Percentiles rank a stretch among this genome's conserved stretches.
Conservation (phyloP, 1,140 invertebrate species). For the Dendroctonus ponderosae region DNA sequence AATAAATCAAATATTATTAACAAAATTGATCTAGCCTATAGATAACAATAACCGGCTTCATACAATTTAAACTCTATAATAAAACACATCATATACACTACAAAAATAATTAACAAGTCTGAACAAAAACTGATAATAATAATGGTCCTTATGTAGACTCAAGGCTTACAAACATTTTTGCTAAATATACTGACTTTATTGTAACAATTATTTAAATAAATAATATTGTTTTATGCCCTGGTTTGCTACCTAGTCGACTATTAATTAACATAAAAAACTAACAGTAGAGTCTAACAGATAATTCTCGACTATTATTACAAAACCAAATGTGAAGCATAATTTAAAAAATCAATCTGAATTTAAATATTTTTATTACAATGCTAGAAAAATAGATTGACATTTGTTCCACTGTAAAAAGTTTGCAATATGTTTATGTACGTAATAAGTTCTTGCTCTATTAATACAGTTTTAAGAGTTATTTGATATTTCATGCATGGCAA, state of each 20-base stretch:
- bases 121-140: neutral
- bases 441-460: no score
- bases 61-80: neutral
- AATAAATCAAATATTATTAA: conserved; percentile 1
- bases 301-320: no score
- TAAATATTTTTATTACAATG: neutral
- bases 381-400: neutral
- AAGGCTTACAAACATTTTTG: neutral
- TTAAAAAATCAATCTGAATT: no score
- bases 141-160: conserved; percentile 2
- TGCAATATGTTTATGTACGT: no score
- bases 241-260: conserved; percentile 15
- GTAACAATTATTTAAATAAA: conserved; percentile 15
- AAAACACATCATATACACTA: conserved; percentile 2
- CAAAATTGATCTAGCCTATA: neutral
- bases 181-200: conserved; percentile 11
- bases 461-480: no score
- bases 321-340: no score
- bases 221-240: conserved; percentile 13
- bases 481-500: no score
- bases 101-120: neutral
- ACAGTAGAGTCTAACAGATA: neutral
- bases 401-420: neutral
- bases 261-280: conserved; percentile 4
- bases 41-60: conserved; percentile 2